phyloP scores from a whole-genome alignment of 2,113 vertebrate genomes.

The Catharus minimus region DNA sequence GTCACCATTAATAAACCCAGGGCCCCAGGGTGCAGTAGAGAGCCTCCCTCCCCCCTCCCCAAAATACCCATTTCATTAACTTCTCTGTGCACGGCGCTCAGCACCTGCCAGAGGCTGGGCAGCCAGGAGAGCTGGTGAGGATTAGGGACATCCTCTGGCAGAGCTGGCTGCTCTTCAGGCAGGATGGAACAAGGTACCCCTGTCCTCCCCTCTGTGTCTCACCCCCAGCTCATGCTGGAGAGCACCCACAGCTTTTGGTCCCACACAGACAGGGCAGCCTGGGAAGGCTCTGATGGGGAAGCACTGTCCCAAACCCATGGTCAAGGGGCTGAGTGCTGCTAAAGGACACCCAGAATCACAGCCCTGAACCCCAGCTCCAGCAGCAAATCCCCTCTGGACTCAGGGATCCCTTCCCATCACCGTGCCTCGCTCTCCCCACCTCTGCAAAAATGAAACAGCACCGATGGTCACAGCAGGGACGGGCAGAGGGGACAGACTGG shows the following conservation, averaged over 20 bases:
- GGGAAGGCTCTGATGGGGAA: background rate
- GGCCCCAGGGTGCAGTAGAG: constrained; percentile 81
- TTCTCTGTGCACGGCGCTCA: constrained; percentile 16
- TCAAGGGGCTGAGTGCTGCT: background rate
- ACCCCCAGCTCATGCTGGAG: accelerated
- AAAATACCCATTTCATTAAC: constrained; percentile 70
- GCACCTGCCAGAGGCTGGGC: constrained; percentile 25
- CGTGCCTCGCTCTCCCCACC: background rate
- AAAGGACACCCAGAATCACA: background rate
- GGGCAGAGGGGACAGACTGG: background rate
- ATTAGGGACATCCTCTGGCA: background rate
- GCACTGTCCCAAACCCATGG: background rate
- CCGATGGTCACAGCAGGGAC: background rate
- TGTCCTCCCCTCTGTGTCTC: background rate
- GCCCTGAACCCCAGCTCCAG: background rate
- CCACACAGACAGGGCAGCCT: accelerated
- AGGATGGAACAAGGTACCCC: background rate
- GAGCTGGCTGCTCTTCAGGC: background rate
- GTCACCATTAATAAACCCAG: constrained; percentile 90
- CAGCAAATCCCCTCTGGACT: background rate
- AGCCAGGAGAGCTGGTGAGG: constrained; percentile 13
- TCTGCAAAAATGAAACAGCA: background rate
- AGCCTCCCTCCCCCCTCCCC: constrained; percentile 71
- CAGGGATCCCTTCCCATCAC: background rate
- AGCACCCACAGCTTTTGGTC: background rate